These are phyloP conservation scores for Columba guinea DNA, from an alignment of 2,797 vertebrate genomes.

Conservation along the genomic window DNA sequence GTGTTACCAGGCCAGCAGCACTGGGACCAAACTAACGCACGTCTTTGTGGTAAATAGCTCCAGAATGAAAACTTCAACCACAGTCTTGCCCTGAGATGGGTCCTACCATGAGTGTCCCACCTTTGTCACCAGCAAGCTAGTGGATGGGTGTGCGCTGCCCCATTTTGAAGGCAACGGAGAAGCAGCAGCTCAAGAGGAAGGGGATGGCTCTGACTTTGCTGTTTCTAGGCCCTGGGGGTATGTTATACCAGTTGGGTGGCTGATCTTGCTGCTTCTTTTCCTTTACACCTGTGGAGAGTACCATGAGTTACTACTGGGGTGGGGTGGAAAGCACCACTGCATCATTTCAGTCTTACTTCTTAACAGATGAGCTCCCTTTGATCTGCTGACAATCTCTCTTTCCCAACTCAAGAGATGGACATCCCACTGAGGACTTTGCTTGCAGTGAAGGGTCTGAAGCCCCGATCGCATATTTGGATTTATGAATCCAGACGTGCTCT, in stretches of 20 bases:
- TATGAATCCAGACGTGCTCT: not conserved
- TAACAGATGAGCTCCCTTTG: not conserved
- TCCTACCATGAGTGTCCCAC: not conserved
- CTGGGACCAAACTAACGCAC: not conserved
- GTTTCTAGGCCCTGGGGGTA: not conserved
- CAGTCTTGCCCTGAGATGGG: not conserved
- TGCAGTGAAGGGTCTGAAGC: not conserved
- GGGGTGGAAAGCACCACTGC: not conserved
- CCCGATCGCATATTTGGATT: fast-evolving
- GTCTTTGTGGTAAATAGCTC: not conserved
- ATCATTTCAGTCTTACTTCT: not conserved
- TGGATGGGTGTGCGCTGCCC: not conserved
- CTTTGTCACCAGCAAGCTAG: not conserved
- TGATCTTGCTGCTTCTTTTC: not conserved
- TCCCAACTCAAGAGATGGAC: not conserved
- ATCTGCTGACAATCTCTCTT: not conserved
- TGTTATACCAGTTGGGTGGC: not conserved
- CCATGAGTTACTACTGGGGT: not conserved
- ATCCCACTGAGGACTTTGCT: not conserved
- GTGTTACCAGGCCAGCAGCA: not conserved
- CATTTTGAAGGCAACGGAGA: not conserved
- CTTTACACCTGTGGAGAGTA: not conserved
- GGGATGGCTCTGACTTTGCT: not conserved
- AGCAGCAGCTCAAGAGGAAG: not conserved
- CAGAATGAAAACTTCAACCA: not conserved